Evolutionary conservation across 2,113 vertebrate genomes (phyloP).

Genomic region (Plotosus lineatus): DNA sequence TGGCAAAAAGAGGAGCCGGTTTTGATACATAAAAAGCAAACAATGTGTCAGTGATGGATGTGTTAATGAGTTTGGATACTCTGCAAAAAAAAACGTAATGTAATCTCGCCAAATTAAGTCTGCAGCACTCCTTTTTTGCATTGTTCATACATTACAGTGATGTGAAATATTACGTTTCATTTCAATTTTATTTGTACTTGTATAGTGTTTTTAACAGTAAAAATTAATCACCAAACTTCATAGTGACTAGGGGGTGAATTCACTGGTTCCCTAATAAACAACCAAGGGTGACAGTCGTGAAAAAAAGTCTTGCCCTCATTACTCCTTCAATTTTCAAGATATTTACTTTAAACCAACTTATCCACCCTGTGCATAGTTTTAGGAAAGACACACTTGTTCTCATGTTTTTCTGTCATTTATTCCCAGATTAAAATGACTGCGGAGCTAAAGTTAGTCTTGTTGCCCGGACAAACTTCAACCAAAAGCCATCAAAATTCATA

Average conservation of each 20-base stretch:
- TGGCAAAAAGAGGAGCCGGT: slow-evolving; percentile 7
- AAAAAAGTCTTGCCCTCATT: neutral
- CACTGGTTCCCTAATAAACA: neutral
- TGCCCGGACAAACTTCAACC: too few species aligned
- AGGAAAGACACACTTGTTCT: too few species aligned
- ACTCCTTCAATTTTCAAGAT: too few species aligned
- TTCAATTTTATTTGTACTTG: neutral
- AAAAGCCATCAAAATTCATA: too few species aligned
- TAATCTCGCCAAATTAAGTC: neutral
- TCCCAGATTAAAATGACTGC: too few species aligned
- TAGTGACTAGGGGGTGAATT: neutral
- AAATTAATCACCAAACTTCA: neutral
- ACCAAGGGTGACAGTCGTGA: neutral
- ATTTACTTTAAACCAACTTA: too few species aligned
- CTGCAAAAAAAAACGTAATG: neutral
- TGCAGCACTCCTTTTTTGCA: neutral
- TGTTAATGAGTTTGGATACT: neutral
- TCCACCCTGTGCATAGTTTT: too few species aligned
- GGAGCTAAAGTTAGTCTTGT: too few species aligned
- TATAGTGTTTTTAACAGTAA: neutral
- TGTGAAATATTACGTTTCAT: neutral
- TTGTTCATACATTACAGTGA: neutral
- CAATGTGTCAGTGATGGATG: neutral
- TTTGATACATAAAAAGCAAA: neutral
- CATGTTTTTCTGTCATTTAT: too few species aligned